phyloP scores from a whole-genome alignment of 2,888 invertebrate genomes.

The Piscicola geometra region DNA sequence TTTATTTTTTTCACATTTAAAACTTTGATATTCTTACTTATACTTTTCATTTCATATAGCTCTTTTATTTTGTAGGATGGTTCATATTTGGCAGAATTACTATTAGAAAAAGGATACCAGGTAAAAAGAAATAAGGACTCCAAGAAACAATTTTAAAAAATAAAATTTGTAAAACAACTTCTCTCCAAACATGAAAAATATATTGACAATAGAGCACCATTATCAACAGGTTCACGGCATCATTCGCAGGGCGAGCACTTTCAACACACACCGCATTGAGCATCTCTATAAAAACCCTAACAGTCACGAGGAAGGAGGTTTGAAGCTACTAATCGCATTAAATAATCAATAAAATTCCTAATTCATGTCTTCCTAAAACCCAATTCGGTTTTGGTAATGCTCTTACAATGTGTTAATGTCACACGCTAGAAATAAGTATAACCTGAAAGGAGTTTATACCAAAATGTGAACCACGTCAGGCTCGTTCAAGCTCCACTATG shows the following conservation, averaged over 20 bases:
- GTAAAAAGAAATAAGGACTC: constrained; percentile 39
- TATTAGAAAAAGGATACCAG: constrained; percentile 83
- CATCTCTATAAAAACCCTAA: constrained; percentile 88
- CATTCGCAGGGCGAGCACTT: constrained; percentile 85
- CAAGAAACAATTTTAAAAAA: no score
- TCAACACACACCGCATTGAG: constrained; percentile 91
- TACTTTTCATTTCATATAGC: not conserved
- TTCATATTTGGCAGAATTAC: constrained; percentile 89
- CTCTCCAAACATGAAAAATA: no score
- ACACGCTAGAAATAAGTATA: no score
- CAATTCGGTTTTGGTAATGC: not conserved
- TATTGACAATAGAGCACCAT: no score
- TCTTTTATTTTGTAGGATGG: constrained; percentile 73
- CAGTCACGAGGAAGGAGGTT: constrained; percentile 67
- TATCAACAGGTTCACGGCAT: constrained; percentile 75
- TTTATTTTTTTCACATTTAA: not conserved
- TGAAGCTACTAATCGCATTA: constrained; percentile 40
- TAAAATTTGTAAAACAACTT: no score
- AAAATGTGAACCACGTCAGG: no score
- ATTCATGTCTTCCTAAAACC: not conserved
- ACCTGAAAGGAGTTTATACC: no score
- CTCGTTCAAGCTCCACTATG: constrained; percentile 79
- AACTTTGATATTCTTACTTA: not conserved
- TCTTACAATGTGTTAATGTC: not conserved
- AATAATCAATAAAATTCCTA: not conserved